Evolutionary conservation across 2,888 invertebrate species (phyloP), one percentile per base, ranked within the genome.

Genomic region (Dryadula phaetusa): DNA sequence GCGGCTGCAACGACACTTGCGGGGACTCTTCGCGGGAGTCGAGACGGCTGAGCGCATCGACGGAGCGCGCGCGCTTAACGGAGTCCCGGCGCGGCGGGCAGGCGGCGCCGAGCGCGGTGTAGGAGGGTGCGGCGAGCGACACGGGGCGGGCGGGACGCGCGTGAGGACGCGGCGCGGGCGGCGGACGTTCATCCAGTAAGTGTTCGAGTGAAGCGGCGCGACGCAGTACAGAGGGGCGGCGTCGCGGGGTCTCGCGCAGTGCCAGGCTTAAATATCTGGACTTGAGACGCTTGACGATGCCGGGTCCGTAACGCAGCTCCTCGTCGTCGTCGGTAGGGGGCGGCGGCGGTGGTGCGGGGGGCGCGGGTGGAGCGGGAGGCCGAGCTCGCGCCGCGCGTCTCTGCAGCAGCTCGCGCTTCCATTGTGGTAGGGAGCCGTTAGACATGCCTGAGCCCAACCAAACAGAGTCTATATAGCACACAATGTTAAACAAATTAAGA

Each of bases 281-380:
- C 83, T 97, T 95, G 75, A 98, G 94, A 78, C 96, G 96, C 81
- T 96, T 97, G 44, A 98, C 98, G 81, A 98, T 98, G 67, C 98
- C 98, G 62, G 98, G 98, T 0, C 98, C 98, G 92, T 98, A 98
- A 82, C 96, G 95, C 67, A 98, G 92, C 83, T 98, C 98, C 86
- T 97, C 97, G 75, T 88, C 88, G 54, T 84, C 86, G 79, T 85
- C 84, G 79, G 82, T 66, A 70, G 81, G 77, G 47, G 82, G 81
- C 63, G 85, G 82, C 40, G 82, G 81, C 61, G 83, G 82, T 20
- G 82, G 83, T 28, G 82, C 81, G 42, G 82, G 80, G 18, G 82
- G 80, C 25, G 76, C 64, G 73, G 78, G 74, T 74, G 75, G 70
- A 74, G 72, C 42, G 76, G 78, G 72, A 75, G 75, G 74, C 78